phyloP scores from a whole-genome alignment of 2,888 invertebrate genomes.

The Agonum fuliginosum region DNA sequence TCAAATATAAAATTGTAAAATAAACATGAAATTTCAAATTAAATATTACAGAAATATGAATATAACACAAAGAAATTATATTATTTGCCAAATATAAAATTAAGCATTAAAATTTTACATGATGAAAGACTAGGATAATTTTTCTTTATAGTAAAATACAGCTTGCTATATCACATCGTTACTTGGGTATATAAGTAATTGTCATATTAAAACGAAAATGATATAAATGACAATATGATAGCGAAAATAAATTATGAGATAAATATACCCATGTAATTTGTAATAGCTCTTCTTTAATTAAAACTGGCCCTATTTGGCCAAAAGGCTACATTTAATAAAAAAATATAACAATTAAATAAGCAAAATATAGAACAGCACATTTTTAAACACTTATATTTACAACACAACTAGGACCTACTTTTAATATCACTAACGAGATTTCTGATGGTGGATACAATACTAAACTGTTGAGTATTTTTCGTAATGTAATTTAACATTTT shows the following conservation, averaged over 20 bases:
- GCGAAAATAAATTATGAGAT: background rate
- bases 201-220: background rate
- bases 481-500: slow-evolving; percentile 14
- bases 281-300: slow-evolving; percentile 41
- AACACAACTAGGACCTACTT: slow-evolving; percentile 50
- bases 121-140: slow-evolving; percentile 52
- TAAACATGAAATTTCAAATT: slow-evolving; percentile 45
- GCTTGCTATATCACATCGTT: slow-evolving; percentile 29
- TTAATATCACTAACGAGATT: slow-evolving; percentile 52
- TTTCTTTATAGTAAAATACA: slow-evolving; percentile 52
- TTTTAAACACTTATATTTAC: slow-evolving; percentile 56
- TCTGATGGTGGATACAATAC: slow-evolving; percentile 27
- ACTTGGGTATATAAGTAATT: slow-evolving; percentile 38
- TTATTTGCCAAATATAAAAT: slow-evolving; percentile 18
- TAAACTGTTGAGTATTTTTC: slow-evolving; percentile 24
- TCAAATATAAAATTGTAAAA: slow-evolving; percentile 57
- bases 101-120: slow-evolving; percentile 41
- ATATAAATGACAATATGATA: slow-evolving; percentile 4
- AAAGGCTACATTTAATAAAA: slow-evolving; percentile 49
- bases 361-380: slow-evolving; percentile 55
- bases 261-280: slow-evolving; percentile 27
- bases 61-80: slow-evolving; percentile 48
- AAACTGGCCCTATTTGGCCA: slow-evolving; percentile 41
- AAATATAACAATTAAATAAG: slow-evolving; percentile 52
- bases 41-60: slow-evolving; percentile 46